Evolutionary conservation across 2,888 invertebrate genomes (phyloP).

Genomic region (Oscheius sp.): DNA sequence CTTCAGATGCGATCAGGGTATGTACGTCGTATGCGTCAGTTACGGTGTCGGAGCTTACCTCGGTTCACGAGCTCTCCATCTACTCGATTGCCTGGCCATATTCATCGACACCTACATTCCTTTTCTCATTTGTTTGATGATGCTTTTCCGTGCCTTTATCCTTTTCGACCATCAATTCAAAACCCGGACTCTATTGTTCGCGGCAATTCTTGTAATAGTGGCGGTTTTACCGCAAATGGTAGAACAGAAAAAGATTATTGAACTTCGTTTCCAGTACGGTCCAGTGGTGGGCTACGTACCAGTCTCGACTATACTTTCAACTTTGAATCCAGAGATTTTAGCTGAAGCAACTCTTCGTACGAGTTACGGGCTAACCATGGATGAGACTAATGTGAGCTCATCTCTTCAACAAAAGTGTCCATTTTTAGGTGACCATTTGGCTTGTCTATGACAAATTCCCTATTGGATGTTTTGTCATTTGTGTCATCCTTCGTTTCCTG

Average conservation of each 20-base stretch:
- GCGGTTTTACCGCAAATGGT: not conserved
- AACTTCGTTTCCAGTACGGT: slow-evolving; percentile 6
- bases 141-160: not conserved
- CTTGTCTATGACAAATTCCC: not conserved
- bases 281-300: not conserved
- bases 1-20: no score
- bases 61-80: no score
- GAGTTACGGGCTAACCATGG: not conserved
- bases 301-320: not conserved
- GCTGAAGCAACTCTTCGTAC: not conserved
- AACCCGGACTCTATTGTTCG: not conserved
- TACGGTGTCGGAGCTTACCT: no score
- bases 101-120: not conserved
- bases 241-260: no score
- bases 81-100: not conserved
- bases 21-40: no score
- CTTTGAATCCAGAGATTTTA: not conserved
- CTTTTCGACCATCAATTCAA: slow-evolving; percentile 10
- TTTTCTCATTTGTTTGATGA: slow-evolving; percentile 10
- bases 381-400: not conserved
- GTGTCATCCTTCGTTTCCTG: not conserved
- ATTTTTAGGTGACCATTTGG: slow-evolving; percentile 7
- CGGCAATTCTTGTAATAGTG: not conserved
- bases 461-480: not conserved
- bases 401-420: not conserved